Conservation (phyloP, 2,888 invertebrate species). For the Zeuzera pyrina region DNA sequence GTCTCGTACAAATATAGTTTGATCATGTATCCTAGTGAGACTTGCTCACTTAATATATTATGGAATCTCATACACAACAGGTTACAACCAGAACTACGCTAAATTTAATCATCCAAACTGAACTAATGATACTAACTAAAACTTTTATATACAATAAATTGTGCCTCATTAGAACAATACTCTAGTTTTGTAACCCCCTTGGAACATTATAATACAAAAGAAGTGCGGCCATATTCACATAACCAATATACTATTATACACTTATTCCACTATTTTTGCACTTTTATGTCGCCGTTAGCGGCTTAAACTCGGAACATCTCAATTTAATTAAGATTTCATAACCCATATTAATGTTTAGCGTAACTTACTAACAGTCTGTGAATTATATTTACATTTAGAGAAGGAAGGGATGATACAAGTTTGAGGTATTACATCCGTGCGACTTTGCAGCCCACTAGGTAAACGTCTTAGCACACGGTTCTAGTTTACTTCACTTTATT, state of each 20-base stretch:
- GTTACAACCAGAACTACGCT: background rate
- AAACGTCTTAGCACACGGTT: no score
- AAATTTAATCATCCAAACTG: slow-evolving; percentile 40
- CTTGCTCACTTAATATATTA: background rate
- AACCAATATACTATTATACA: slow-evolving; percentile 57
- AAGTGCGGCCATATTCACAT: slow-evolving; percentile 67
- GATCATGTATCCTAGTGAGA: background rate
- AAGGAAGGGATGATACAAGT: slow-evolving; percentile 57
- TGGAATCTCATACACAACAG: background rate
- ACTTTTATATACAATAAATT: slow-evolving; percentile 64
- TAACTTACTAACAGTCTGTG: slow-evolving; percentile 45
- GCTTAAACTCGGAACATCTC: slow-evolving; percentile 71
- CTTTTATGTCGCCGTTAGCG: slow-evolving; percentile 66
- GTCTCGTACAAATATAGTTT: background rate
- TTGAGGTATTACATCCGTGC: slow-evolving; percentile 20
- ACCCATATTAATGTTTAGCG: slow-evolving; percentile 52
- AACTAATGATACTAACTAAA: slow-evolving; percentile 54
- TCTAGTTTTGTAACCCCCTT: slow-evolving; percentile 51
- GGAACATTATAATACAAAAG: slow-evolving; percentile 57
- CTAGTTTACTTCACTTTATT: no score
- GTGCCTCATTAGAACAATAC: slow-evolving; percentile 61
- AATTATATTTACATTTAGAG: slow-evolving; percentile 55
- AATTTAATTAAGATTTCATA: slow-evolving; percentile 68
- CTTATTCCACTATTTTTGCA: slow-evolving; percentile 66
- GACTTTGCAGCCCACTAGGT: no score